These are phyloP conservation scores for Mechanitis mazaeus DNA, from an alignment of 2,888 invertebrate genomes.

Conservation along the genomic window DNA sequence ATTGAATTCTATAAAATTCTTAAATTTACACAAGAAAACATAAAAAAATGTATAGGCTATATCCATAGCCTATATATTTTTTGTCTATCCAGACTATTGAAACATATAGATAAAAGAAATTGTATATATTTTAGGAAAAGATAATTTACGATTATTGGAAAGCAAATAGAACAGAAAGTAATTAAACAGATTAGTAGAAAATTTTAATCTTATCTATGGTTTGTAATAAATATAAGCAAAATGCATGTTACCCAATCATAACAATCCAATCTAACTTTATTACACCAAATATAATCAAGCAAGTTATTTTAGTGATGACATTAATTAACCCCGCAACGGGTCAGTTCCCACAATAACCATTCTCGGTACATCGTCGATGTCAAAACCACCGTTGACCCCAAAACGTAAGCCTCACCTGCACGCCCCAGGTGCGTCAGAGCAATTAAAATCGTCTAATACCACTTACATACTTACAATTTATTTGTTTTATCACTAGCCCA, in stretches of 20 bases:
- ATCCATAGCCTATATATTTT: too few relatives aligned
- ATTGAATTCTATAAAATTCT: too few relatives aligned
- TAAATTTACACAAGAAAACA: too few relatives aligned
- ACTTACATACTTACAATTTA: conserved; percentile 50
- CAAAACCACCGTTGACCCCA: conserved; percentile 64
- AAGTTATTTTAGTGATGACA: conserved; percentile 18
- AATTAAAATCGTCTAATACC: conserved; percentile 69
- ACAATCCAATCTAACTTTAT: conserved; percentile 11
- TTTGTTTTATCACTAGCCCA: conserved; percentile 54
- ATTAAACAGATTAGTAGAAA: too few relatives aligned
- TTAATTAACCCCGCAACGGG: conserved; percentile 33
- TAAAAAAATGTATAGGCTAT: too few relatives aligned
- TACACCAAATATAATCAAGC: conserved; percentile 16
- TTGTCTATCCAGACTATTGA: too few relatives aligned
- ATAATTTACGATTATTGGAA: too few relatives aligned
- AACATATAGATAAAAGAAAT: too few relatives aligned
- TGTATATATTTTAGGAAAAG: too few relatives aligned
- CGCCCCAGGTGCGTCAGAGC: conserved; percentile 64
- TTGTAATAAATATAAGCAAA: background rate
- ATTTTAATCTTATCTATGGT: too few relatives aligned
- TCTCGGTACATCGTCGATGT: conserved; percentile 45
- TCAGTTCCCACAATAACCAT: conserved; percentile 55
- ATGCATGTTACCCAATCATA: conserved; percentile 8
- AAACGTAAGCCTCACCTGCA: conserved; percentile 68
- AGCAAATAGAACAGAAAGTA: too few relatives aligned